Evolutionary conservation across 2,113 vertebrate genomes (phyloP).

Genomic region (Psephotus haematonotus): DNA sequence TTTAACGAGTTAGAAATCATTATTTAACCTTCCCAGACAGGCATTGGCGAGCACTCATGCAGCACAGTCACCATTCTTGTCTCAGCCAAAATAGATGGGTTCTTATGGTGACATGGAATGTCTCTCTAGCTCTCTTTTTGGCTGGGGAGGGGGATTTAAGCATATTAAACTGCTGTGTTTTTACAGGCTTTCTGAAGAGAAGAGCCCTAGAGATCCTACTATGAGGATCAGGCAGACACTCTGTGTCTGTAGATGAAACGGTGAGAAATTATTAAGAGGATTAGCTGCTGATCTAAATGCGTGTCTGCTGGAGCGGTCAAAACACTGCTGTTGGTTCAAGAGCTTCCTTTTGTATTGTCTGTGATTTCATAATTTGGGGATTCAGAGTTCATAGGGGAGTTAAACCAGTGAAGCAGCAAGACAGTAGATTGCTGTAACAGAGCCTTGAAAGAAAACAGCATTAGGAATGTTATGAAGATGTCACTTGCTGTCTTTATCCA

Average conservation of each 20-base stretch:
- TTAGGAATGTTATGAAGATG: background rate
- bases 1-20: background rate
- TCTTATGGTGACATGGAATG: background rate
- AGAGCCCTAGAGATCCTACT: background rate
- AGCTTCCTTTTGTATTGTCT: background rate
- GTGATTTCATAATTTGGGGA: background rate
- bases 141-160: background rate
- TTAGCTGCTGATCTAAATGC: constrained; percentile 10
- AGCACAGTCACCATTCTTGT: background rate
- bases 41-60: background rate
- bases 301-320: background rate
- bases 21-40: background rate
- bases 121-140: background rate
- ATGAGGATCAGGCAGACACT: background rate
- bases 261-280: constrained; percentile 28
- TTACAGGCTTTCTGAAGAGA: background rate
- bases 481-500: background rate
- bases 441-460: background rate
- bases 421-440: background rate
- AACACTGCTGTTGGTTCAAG: background rate
- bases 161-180: background rate
- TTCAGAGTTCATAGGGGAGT: background rate
- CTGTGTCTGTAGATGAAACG: background rate
- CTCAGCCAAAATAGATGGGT: background rate
- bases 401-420: background rate